A percentile compares a stretch with the other conserved stretches of the same genome.
These are phyloP conservation scores for Melipona bicolor DNA, from an alignment of 2,888 invertebrate species.

Conservation along the genomic window DNA sequence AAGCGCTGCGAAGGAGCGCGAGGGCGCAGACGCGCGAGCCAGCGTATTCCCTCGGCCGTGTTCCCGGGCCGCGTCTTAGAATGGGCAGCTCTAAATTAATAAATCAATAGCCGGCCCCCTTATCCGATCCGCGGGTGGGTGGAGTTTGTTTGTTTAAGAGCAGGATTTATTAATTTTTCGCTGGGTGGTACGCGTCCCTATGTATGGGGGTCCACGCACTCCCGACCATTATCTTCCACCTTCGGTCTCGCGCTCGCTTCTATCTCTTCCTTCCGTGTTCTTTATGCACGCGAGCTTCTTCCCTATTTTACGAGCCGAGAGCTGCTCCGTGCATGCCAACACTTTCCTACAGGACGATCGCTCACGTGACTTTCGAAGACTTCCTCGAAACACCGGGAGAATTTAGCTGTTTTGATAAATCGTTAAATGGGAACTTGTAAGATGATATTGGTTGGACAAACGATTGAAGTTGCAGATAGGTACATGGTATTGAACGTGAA, in stretches of 20 bases:
- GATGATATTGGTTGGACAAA: background rate
- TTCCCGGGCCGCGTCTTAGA: constrained; percentile 75
- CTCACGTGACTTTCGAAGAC: constrained; percentile 3
- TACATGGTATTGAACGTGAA: background rate
- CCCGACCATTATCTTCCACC: constrained; percentile 58
- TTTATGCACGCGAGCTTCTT: constrained; percentile 61
- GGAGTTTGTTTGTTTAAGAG: constrained; percentile 84
- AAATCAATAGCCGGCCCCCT: constrained; percentile 81
- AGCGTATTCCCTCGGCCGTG: constrained; percentile 67
- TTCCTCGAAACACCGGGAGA: background rate
- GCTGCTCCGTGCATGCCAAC: constrained; percentile 18
- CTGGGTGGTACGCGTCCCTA: constrained; percentile 80
- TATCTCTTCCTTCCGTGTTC: constrained; percentile 67
- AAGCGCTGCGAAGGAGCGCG: constrained; percentile 72
- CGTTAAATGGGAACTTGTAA: too few species aligned
- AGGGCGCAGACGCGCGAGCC: constrained; percentile 64
- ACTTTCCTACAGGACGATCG: background rate
- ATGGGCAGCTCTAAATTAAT: constrained; percentile 84
- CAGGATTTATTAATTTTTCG: constrained; percentile 83
- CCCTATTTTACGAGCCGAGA: constrained; percentile 53
- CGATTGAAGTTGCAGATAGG: too few species aligned
- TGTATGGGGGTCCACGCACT: constrained; percentile 49
- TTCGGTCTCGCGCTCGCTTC: constrained; percentile 50
- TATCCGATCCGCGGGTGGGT: constrained; percentile 83
- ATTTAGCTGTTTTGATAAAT: background rate